Conservation (phyloP, 2,113 vertebrate genomes). For the Hymenochirus boettgeri region DNA sequence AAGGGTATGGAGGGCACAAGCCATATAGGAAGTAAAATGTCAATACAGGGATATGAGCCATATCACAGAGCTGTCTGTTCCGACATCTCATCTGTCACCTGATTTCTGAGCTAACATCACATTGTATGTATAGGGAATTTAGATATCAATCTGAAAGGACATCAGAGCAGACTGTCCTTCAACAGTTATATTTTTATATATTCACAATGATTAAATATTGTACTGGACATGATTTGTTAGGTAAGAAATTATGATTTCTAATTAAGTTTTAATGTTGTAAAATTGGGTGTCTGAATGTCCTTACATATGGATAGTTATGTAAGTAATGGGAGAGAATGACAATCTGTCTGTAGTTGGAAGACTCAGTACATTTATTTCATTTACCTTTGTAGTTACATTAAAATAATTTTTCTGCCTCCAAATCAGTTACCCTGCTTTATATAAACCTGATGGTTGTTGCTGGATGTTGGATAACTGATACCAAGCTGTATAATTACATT, state of each 20-base stretch:
- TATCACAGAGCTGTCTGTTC: conserved; percentile 27
- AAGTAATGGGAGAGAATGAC: conserved; percentile 5
- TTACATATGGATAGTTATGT: conserved; percentile 28
- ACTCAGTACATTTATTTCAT: conserved; percentile 22
- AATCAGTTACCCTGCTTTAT: not conserved
- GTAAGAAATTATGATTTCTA: conserved; percentile 26
- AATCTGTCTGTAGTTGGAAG: conserved; percentile 13
- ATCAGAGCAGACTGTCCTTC: conserved; percentile 3
- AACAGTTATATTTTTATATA: conserved; percentile 16
- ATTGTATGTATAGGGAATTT: conserved; percentile 6
- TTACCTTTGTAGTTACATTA: not conserved
- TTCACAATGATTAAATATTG: conserved; percentile 29
- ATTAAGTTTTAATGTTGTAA: conserved; percentile 38
- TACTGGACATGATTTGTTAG: conserved; percentile 27
- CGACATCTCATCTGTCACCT: conserved; percentile 31
- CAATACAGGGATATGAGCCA: conserved; percentile 12
- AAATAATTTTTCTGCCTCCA: conserved; percentile 4
- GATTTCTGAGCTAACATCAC: conserved; percentile 19
- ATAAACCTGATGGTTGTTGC: not conserved
- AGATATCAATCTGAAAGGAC: conserved; percentile 13
- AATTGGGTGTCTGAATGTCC: conserved; percentile 27
- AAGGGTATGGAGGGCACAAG: not conserved
- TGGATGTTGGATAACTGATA: not conserved
- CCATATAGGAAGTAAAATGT: conserved; percentile 13
- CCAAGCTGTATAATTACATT: not conserved